phyloP scores from a whole-genome alignment of 2,888 invertebrate species.

The Digitonthophagus gazella region DNA sequence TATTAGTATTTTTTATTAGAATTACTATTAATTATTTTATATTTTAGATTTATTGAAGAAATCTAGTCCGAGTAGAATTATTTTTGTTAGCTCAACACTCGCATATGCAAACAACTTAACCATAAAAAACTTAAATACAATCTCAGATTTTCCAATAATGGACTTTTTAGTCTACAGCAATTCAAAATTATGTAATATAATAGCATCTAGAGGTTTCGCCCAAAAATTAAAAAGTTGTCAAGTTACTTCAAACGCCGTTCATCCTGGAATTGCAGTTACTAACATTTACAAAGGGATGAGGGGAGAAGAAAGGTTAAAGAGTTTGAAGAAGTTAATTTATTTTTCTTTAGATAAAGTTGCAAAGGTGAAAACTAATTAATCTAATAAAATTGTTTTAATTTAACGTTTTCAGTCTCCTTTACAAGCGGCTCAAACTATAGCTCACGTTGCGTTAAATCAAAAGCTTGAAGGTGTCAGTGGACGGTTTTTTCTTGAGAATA shows the following conservation, averaged over 20 bases:
- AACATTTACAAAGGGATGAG: constrained; percentile 70
- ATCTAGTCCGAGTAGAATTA: constrained; percentile 45
- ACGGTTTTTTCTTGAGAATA: background rate
- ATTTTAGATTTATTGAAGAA: constrained; percentile 45
- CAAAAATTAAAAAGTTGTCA: constrained; percentile 41
- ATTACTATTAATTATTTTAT: constrained; percentile 27
- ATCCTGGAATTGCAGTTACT: constrained; percentile 66
- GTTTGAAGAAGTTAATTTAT: constrained; percentile 24
- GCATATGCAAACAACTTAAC: constrained; percentile 64
- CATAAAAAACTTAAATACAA: constrained; percentile 69
- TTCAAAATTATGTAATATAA: constrained; percentile 46
- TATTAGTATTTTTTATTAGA: background rate
- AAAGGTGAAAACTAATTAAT: constrained; percentile 15
- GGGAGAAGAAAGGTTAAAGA: constrained; percentile 25
- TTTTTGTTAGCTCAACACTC: constrained; percentile 50
- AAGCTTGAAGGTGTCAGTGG: background rate
- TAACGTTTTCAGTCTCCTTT: constrained; percentile 4
- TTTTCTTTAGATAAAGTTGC: constrained; percentile 10
- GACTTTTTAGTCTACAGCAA: constrained; percentile 63
- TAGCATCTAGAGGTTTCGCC: constrained; percentile 45
- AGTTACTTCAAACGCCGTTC: constrained; percentile 45
- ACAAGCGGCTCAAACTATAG: constrained; percentile 6
- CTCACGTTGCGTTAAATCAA: constrained; percentile 1
- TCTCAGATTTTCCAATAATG: constrained; percentile 56
- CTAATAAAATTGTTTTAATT: background rate